Percentiles rank a stretch among this genome's conserved stretches.
Evolutionary conservation across 2,888 invertebrate species (phyloP).

Genomic region (Calameuta pallipes): DNA sequence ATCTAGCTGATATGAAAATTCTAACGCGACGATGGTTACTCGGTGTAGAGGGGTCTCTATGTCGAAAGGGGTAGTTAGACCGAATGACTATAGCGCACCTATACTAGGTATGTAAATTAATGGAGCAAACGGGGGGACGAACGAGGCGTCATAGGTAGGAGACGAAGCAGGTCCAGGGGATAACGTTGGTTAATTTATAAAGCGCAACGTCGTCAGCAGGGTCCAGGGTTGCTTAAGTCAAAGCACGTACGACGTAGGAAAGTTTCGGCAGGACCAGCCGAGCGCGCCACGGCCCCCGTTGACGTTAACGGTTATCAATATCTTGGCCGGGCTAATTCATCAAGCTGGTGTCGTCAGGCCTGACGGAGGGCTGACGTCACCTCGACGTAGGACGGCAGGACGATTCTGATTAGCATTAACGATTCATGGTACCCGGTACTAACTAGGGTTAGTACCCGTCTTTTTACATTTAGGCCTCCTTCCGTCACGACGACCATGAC

Average conservation of each 20-base stretch:
- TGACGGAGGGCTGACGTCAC: conserved; percentile 55
- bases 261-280: conserved; percentile 3
- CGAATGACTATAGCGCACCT: neutral
- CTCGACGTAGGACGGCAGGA: conserved; percentile 44
- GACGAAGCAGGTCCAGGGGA: neutral
- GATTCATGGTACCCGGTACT: conserved; percentile 54
- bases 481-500: conserved; percentile 28
- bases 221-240: conserved; percentile 3
- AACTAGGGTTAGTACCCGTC: conserved; percentile 47
- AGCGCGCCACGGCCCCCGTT: neutral
- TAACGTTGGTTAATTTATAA: conserved; percentile 4
- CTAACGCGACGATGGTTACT: neutral
- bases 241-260: conserved; percentile 9
- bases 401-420: conserved; percentile 60
- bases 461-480: conserved; percentile 30
- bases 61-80: neutral
- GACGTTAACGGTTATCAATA: conserved; percentile 26
- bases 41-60: neutral
- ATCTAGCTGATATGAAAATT: neutral
- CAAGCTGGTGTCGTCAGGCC: conserved; percentile 44
- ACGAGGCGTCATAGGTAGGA: neutral
- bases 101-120: conserved; percentile 7
- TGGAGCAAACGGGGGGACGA: neutral
- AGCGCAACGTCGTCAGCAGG: neutral
- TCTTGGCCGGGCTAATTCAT: conserved; percentile 47